Conservation (phyloP, 2,888 invertebrate genomes). For the Drosophila borealis region DNA sequence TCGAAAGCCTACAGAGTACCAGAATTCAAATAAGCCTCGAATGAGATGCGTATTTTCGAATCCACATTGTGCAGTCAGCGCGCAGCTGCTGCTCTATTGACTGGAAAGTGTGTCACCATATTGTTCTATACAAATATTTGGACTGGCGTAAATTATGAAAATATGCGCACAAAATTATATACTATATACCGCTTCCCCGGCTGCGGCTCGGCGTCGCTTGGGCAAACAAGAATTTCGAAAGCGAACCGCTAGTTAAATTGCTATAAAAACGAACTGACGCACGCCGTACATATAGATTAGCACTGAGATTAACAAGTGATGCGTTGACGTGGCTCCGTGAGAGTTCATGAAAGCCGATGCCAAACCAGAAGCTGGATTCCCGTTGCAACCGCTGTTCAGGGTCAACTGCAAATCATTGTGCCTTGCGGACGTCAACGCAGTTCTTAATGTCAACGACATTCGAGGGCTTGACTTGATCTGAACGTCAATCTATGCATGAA, state of each 20-base stretch:
- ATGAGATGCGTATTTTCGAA: slow-evolving; percentile 27
- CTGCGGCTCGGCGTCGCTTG: slow-evolving; percentile 36
- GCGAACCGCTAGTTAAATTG: slow-evolving; percentile 26
- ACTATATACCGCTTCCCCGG: slow-evolving; percentile 4
- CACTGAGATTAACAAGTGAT: slow-evolving; percentile 1
- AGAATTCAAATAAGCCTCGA: slow-evolving; percentile 42
- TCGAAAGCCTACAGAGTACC: slow-evolving; percentile 7
- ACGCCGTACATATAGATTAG: slow-evolving; percentile 26
- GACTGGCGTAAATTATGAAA: slow-evolving; percentile 38
- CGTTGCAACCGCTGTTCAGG: slow-evolving; percentile 34
- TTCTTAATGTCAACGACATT: not conserved
- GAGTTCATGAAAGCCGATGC: not conserved
- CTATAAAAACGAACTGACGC: slow-evolving; percentile 16
- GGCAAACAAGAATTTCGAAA: slow-evolving; percentile 63
- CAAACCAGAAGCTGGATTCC: slow-evolving; percentile 12
- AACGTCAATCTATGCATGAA: too few species aligned
- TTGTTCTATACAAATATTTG: slow-evolving; percentile 66
- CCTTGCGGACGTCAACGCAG: slow-evolving; percentile 20
- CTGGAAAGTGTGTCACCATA: slow-evolving; percentile 61
- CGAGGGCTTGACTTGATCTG: not conserved
- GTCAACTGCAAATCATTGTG: slow-evolving; percentile 24
- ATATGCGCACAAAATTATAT: slow-evolving; percentile 30
- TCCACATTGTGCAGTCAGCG: slow-evolving; percentile 57
- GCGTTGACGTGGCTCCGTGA: not conserved
- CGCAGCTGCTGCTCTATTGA: slow-evolving; percentile 28